These are phyloP conservation scores for Xenopus petersii DNA, from an alignment of 2,797 vertebrate species.

Conservation along the genomic window DNA sequence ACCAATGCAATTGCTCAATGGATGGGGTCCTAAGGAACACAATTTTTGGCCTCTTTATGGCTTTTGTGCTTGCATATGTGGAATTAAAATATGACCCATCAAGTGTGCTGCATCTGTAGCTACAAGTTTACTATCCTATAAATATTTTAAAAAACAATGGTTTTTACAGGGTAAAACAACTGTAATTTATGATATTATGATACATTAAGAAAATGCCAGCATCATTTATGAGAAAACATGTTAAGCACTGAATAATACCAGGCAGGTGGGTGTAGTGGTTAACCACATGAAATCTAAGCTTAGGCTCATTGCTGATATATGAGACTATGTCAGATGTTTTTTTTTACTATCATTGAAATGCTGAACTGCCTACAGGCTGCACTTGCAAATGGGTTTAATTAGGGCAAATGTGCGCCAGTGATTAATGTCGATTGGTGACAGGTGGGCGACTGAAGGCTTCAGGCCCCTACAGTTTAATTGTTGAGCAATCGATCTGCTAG, in stretches of 20 bases:
- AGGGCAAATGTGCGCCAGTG: neutral
- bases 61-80: too few species aligned
- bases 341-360: neutral
- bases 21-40: too few species aligned
- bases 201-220: too few species aligned
- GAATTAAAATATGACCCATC: too few species aligned
- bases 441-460: neutral
- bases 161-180: too few species aligned
- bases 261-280: neutral
- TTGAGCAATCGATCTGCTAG: neutral
- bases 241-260: neutral
- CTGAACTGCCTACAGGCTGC: neutral
- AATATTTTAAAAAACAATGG: too few species aligned
- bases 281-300: neutral
- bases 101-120: too few species aligned
- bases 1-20: too few species aligned
- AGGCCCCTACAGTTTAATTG: neutral
- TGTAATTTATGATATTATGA: too few species aligned
- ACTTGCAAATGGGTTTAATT: neutral
- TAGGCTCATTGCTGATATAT: neutral
- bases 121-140: too few species aligned
- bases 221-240: too few species aligned
- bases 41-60: too few species aligned
- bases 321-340: neutral
- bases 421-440: neutral